A percentile compares a stretch with the other conserved stretches of the same genome.
Conservation (phyloP, 2,113 vertebrate genomes). For the Melanerpes formicivorus region DNA sequence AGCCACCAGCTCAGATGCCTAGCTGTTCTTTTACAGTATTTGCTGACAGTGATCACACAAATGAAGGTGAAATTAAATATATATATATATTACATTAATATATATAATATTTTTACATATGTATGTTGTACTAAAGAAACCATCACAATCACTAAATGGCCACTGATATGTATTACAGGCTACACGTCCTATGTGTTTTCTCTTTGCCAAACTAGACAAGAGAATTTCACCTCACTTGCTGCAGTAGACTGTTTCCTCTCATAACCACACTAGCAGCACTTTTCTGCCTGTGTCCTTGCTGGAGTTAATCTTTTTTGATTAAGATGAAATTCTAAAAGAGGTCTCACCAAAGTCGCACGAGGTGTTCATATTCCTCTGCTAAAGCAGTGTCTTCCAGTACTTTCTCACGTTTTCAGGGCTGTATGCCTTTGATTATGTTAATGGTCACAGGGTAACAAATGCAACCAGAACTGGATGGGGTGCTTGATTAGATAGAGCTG, state of each 20-base stretch:
- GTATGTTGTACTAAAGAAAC: not conserved
- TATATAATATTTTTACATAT: no score
- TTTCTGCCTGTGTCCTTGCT: not conserved
- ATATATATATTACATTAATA: not conserved
- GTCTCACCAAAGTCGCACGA: accelerated
- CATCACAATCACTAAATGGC: not conserved
- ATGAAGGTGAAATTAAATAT: not conserved
- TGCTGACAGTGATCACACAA: not conserved
- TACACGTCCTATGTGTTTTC: not conserved
- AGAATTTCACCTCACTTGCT: not conserved
- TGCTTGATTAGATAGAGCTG: no score
- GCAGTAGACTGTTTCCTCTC: not conserved
- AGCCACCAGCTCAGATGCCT: not conserved
- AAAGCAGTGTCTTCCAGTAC: not conserved
- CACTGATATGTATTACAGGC: not conserved
- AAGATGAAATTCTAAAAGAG: not conserved
- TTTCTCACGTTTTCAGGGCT: not conserved
- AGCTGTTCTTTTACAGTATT: not conserved
- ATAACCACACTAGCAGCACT: not conserved
- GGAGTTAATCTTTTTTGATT: not conserved
- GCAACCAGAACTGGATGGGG: not conserved
- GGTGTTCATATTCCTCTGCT: not conserved
- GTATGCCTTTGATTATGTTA: accelerated
- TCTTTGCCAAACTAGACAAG: not conserved
- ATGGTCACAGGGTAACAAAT: not conserved